These are phyloP conservation scores for Rallus crepitans DNA, from an alignment of 2,797 vertebrate species.

Conservation along the genomic window DNA sequence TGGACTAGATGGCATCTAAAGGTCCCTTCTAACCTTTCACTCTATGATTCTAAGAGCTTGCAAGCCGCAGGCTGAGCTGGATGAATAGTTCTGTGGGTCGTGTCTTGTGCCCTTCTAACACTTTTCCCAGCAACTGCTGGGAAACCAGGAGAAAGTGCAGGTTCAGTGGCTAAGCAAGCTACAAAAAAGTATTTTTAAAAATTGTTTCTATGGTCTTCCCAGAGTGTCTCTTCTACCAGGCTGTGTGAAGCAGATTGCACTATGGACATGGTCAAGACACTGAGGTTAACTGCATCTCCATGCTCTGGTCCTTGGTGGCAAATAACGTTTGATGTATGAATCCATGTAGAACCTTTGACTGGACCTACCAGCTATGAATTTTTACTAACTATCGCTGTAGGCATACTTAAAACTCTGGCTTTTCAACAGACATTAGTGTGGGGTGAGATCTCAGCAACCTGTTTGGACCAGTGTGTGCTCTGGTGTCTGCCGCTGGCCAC, in stretches of 20 bases:
- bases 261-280: neutral
- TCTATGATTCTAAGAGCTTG: too few relatives aligned
- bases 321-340: neutral
- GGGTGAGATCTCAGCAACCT: too few relatives aligned
- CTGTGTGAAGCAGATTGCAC: neutral
- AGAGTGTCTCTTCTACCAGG: neutral
- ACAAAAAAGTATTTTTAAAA: neutral
- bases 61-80: neutral
- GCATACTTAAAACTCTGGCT: neutral
- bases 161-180: neutral
- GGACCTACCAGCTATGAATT: neutral
- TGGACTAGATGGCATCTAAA: too few relatives aligned
- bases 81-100: neutral
- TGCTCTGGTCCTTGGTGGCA: neutral
- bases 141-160: neutral
- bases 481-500: neutral
- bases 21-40: too few relatives aligned
- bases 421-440: neutral
- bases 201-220: neutral
- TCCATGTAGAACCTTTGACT: neutral
- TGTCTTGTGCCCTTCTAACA: neutral
- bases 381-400: accelerated
- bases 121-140: neutral
- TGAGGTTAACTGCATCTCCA: neutral
- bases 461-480: accelerated